These are phyloP conservation scores for Alces alces DNA, from an alignment of 2,113 vertebrate species.

Conservation along the genomic window DNA sequence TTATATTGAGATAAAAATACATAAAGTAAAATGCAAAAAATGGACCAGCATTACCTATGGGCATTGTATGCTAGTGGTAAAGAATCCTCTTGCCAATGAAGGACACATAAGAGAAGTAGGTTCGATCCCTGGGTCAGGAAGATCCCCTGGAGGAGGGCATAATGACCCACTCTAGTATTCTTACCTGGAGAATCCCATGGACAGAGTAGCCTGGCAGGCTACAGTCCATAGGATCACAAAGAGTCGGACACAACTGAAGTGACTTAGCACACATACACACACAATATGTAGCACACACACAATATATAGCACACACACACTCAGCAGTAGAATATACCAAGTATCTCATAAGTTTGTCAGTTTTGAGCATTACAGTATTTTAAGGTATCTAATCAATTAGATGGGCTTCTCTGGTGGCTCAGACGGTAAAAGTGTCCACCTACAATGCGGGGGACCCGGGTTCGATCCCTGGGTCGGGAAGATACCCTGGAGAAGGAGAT, in stretches of 20 bases:
- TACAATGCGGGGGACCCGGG: too few species aligned
- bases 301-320: neutral
- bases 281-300: neutral
- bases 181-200: neutral
- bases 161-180: neutral
- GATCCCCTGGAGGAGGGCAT: neutral
- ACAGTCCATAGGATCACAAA: neutral
- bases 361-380: neutral
- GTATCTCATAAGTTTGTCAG: neutral
- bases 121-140: neutral
- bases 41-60: neutral
- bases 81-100: neutral
- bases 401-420: too few species aligned
- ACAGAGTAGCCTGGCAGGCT: neutral
- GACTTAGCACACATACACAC: neutral
- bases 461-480: too few species aligned
- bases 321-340: neutral
- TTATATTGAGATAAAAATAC: neutral
- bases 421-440: too few species aligned
- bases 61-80: neutral
- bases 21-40: neutral
- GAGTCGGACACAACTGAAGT: neutral
- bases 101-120: fast-evolving
- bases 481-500: too few species aligned
- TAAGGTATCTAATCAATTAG: neutral